Base-by-base conservation (phyloP, 2,113 vertebrate species). In the Gopherus evgoodei region DNA sequence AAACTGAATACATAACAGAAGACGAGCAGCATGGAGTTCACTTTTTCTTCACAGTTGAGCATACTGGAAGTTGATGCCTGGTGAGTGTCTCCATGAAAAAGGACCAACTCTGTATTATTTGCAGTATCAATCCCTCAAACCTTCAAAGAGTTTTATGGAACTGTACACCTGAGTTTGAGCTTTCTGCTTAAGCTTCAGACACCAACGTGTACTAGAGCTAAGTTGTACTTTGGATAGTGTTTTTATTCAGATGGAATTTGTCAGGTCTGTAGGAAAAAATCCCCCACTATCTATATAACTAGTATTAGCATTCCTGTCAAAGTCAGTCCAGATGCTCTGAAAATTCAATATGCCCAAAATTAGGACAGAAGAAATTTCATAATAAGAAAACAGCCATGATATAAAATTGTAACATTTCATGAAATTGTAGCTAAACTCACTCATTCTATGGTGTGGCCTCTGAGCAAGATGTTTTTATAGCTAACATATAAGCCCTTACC, bases 131-230 rank as follows among this genome's bases (percentile, higher is more conserved):
- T 47, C 75, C 25, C 42, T 78, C 24, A 47, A 47, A 78, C 25
- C 25, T 47, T 78, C 42, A 76, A 42, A 42, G 38, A 78, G 19
- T 72, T 72, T 72, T 72, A 38, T 21, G 5, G 65, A 72, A 72
- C 22, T 57, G 81, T 90, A 69, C 27, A 54, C 8, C 80, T n/a
- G 31, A 72, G 5, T 57, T 79, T 44, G 17, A n/a, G 4, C 2
- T 91, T 87, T 87, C 29, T 89, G 75, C 35, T 85, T 90, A 72
- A 59, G 6, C 84, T 92, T 91, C 82, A 81, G 75, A 85, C 12
- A 56, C 16, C 6, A 93, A 1, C 1, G 12, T 85, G 2, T 52
- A 78, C 44, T 83, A 83, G 19, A 94, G 90, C 29, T 81, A 7
- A 93, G 78, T 85, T 81, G 17, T 35, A 84, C 79, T 91, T 85